phyloP scores from a whole-genome alignment of 2,113 vertebrate genomes.

The Colinus virginianus region DNA sequence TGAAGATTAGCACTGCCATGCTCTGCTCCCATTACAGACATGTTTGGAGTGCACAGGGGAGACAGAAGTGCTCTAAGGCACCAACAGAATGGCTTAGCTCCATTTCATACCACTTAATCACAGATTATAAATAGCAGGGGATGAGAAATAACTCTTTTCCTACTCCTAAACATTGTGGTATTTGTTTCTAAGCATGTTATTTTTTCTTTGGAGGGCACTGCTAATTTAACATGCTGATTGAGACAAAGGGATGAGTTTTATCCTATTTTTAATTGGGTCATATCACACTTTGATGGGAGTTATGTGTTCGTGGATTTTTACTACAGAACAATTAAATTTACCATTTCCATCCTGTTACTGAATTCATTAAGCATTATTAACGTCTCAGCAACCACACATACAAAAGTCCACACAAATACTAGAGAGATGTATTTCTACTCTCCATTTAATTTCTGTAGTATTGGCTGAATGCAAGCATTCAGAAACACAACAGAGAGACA shows the following conservation, averaged over 20 bases:
- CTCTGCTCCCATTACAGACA: constrained; percentile 32
- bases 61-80: neutral
- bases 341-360: neutral
- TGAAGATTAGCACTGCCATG: constrained; percentile 43
- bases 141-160: neutral
- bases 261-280: constrained; percentile 26
- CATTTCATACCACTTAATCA: constrained; percentile 63
- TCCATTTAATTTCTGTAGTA: fast-evolving
- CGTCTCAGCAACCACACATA: neutral
- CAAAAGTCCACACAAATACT: neutral
- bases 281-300: neutral
- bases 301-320: neutral
- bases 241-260: constrained; percentile 28
- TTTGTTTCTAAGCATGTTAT: neutral
- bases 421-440: neutral
- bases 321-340: neutral
- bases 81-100: constrained; percentile 24
- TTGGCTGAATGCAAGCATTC: fast-evolving
- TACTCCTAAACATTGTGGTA: neutral
- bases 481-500: fast-evolving
- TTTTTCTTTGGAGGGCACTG: neutral
- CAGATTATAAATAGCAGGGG: constrained; percentile 50
- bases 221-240: constrained; percentile 36
- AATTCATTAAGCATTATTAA: neutral
- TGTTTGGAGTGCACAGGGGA: neutral